Conservation (phyloP, 2,113 vertebrate species). For the Chaetops frenatus region DNA sequence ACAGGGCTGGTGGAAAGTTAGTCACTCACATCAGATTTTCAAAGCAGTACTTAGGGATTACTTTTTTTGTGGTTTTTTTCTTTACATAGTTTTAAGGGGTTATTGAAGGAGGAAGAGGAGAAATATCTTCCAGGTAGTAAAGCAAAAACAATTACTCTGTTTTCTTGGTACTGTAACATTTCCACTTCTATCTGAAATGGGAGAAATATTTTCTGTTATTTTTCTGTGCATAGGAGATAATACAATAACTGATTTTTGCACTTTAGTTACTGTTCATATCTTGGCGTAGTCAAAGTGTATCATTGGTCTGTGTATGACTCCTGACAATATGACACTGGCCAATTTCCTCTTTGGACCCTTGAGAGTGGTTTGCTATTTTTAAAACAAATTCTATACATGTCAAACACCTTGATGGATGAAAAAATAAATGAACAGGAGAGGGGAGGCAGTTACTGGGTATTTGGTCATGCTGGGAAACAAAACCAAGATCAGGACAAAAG, state of each 20-base stretch:
- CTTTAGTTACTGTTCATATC: not conserved
- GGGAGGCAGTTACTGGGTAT: not conserved
- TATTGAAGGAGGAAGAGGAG: not conserved
- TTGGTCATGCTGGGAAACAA: slow-evolving; percentile 37
- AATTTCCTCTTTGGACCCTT: slow-evolving; percentile 18
- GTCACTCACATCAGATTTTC: not conserved
- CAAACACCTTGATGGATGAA: slow-evolving; percentile 22
- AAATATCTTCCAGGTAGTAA: not conserved
- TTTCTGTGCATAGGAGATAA: not conserved
- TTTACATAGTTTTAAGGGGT: not conserved
- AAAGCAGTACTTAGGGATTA: not conserved
- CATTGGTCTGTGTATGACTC: not conserved
- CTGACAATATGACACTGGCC: slow-evolving; percentile 21
- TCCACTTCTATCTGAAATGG: not conserved
- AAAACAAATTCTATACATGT: not conserved
- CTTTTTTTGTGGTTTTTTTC: not conserved
- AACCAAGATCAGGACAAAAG: not conserved
- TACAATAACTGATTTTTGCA: not conserved
- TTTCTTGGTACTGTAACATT: not conserved
- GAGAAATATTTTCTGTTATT: not conserved
- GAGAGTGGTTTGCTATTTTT: not conserved
- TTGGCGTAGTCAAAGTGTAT: not conserved
- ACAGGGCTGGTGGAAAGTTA: not conserved
- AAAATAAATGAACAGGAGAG: not conserved
- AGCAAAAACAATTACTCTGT: not conserved